A percentile compares a stretch with the other conserved stretches of the same genome.
Conservation (phyloP, 2,797 vertebrate species). For the Melanotaenia nigrans region DNA sequence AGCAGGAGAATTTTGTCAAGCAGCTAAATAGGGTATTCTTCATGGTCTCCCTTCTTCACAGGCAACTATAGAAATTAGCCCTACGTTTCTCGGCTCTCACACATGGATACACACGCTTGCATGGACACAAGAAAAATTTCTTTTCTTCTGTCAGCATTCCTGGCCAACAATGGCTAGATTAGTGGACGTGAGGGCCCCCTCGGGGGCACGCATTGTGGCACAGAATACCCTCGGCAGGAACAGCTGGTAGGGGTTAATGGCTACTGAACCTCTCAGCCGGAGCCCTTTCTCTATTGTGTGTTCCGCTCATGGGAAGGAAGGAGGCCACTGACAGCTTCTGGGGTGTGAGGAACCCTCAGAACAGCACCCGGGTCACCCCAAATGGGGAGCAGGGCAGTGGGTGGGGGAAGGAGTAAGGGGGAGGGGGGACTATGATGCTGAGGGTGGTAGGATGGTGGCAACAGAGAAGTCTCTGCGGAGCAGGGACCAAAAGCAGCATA, state of each 20-base stretch:
- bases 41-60: slow-evolving; percentile 94
- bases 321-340: slow-evolving; percentile 98
- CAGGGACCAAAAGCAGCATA: slow-evolving; percentile 66
- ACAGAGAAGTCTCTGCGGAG: slow-evolving; percentile 68
- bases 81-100: slow-evolving; percentile 99
- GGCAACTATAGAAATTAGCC: slow-evolving; percentile 99
- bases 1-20: slow-evolving; percentile 86
- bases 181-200: slow-evolving; percentile 99
- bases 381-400: slow-evolving; percentile 83
- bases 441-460: slow-evolving; percentile 72
- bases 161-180: slow-evolving; percentile 99
- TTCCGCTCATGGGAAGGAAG: slow-evolving; percentile 99
- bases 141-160: slow-evolving; percentile 99
- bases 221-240: slow-evolving; percentile 99
- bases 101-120: slow-evolving; percentile 99
- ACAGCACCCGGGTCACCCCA: slow-evolving; percentile 91
- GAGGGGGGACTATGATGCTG: slow-evolving; percentile 58
- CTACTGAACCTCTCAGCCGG: slow-evolving; percentile 99
- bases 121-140: slow-evolving; percentile 99
- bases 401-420: slow-evolving; percentile 60
- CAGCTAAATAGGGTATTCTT: slow-evolving; percentile 93
- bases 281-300: slow-evolving; percentile 99
- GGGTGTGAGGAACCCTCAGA: slow-evolving; percentile 94
- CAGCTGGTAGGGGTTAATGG: slow-evolving; percentile 99
- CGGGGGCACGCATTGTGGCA: slow-evolving; percentile 98